Conservation (phyloP, 2,113 vertebrate species). For the Cryptotis parvus region DNA sequence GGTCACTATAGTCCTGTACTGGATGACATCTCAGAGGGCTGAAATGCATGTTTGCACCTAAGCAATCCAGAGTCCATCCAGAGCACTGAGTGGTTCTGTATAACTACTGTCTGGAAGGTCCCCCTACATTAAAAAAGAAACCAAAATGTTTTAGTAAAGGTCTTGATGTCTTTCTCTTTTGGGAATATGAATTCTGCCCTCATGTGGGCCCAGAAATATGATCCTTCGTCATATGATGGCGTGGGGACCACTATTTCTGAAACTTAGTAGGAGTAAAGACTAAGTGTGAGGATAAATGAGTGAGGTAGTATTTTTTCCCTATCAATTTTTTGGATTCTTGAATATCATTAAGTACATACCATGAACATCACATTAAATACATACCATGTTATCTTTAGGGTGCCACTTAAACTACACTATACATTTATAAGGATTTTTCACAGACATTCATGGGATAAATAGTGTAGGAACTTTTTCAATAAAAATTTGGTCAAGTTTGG, state of each 20-base stretch:
- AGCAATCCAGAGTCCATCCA: too few species aligned
- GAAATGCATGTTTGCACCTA: too few species aligned
- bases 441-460: slow-evolving; percentile 56
- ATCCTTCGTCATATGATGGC: background rate
- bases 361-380: too few species aligned
- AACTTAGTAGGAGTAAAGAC: background rate
- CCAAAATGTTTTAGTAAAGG: background rate
- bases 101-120: too few species aligned
- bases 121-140: too few species aligned
- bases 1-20: too few species aligned
- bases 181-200: background rate
- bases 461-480: slow-evolving; percentile 64
- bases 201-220: background rate
- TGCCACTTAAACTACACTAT: slow-evolving; percentile 36
- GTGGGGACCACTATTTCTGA: background rate
- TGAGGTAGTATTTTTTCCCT: background rate
- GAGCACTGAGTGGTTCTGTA: too few species aligned
- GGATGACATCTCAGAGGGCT: too few species aligned
- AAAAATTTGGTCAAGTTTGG: slow-evolving; percentile 63
- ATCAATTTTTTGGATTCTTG: background rate
- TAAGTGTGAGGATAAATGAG: background rate
- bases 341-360: slow-evolving; percentile 2
- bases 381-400: background rate
- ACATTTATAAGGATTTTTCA: slow-evolving; percentile 59
- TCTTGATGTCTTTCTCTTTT: fast-evolving